Base-by-base conservation (phyloP, 2,113 vertebrate genomes). In the Scophthalmus maximus region DNA sequence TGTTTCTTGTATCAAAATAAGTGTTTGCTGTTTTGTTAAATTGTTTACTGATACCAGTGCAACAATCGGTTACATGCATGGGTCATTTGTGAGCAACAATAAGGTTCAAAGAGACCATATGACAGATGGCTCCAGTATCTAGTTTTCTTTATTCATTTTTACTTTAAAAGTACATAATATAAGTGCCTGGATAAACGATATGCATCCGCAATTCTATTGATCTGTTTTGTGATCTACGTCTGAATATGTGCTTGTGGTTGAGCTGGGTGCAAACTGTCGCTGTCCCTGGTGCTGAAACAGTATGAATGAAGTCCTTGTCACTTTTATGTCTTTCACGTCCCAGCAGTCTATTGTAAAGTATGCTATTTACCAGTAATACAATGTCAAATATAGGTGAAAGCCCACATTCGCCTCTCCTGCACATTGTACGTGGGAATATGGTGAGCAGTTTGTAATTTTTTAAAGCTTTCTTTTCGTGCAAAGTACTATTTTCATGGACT, bases 261-360 rank as follows among this genome's bases (percentile, higher is more conserved):
- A 4, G 3, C 2, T 23, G 10, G 36, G 8, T 4, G 3, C 4
- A n/a, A 5, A 0, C 12, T 53, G 11, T 47, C 17, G n/a, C 72
- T 79, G 25, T 66, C 67, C 52, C 0, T 51, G 57, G 75, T 79
- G 18, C 72, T 85, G 71, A 69, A 69, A 1, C 11, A 1, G 18
- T 8, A 1, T 1, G 2, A 40, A 1, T 14, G 3, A 14, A 4
- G 10, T 46, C 40, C 8, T 18, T 47, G 23, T 11, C 22, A 12
- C 46, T 49, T 49, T 6, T 20, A 11, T 25, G 47, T 2, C 7
- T 25, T 50, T 23, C n/a, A n/a, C n/a, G n/a, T n/a, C n/a, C n/a
- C n/a, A n/a, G n/a, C n/a, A n/a, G n/a, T n/a, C n/a, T n/a, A n/a
- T n/a, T n/a, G n/a, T n/a, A n/a, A n/a, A n/a, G n/a, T n/a, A n/a